phyloP scores from a whole-genome alignment of 2,888 invertebrate species.

The Drosophila vallismaia region DNA sequence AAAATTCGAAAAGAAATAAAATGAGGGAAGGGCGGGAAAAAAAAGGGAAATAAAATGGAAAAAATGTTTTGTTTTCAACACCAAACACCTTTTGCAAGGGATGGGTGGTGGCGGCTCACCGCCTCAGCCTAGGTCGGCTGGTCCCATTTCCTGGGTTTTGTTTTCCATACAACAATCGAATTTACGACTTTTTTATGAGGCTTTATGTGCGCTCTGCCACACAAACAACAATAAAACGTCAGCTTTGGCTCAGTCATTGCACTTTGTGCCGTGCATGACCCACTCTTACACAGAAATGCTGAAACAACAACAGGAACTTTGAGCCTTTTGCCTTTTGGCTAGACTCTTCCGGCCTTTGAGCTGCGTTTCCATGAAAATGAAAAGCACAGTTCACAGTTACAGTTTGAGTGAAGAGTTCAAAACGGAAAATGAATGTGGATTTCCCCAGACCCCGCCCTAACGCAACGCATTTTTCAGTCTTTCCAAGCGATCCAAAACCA shows the following conservation, averaged over 20 bases:
- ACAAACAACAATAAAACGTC: constrained; percentile 68
- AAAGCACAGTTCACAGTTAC: constrained; percentile 63
- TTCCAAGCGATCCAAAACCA: constrained; percentile 35
- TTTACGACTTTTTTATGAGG: constrained; percentile 75
- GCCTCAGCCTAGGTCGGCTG: constrained; percentile 28
- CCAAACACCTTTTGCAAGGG: constrained; percentile 70
- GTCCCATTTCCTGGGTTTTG: constrained; percentile 72
- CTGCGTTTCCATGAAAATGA: constrained; percentile 44
- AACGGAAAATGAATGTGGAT: constrained; percentile 58
- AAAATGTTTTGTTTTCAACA: constrained; percentile 69
- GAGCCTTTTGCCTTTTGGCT: constrained; percentile 65
- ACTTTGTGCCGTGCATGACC: constrained; percentile 54
- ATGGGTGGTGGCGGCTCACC: constrained; percentile 11
- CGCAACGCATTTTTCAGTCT: constrained; percentile 34
- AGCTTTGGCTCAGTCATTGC: constrained; percentile 71
- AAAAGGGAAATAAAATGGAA: constrained; percentile 36
- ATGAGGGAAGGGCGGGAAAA: constrained; percentile 9
- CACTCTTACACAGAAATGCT: constrained; percentile 11
- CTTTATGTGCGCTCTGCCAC: constrained; percentile 61
- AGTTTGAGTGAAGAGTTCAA: constrained; percentile 68
- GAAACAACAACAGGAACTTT: constrained; percentile 48
- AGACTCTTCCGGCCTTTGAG: constrained; percentile 70
- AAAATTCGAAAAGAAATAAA: constrained; percentile 14
- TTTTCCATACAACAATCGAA: constrained; percentile 74
- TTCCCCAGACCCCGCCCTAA: background rate